These are phyloP conservation scores for Trogon surrucura DNA, from an alignment of 2,113 vertebrate species.

Conservation along the genomic window DNA sequence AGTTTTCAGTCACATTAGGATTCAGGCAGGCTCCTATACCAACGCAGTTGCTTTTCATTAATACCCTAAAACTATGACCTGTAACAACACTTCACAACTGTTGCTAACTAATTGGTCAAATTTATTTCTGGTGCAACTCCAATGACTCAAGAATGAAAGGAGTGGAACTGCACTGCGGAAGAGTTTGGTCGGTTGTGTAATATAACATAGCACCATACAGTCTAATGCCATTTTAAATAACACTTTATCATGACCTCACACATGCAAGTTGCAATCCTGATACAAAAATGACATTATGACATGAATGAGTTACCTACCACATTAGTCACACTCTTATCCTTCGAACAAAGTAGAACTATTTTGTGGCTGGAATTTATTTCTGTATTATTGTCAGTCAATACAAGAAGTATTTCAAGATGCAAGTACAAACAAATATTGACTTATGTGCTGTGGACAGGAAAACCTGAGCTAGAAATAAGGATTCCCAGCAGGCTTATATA, in stretches of 20 bases:
- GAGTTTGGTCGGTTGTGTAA: conserved; percentile 23
- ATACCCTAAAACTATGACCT: not conserved
- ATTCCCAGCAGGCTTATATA: conserved; percentile 53
- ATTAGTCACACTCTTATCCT: conserved; percentile 23
- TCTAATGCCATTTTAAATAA: conserved; percentile 42
- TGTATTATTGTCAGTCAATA: conserved; percentile 48
- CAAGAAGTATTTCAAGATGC: conserved; percentile 55
- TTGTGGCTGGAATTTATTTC: conserved; percentile 39
- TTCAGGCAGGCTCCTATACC: not conserved
- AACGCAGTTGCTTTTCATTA: not conserved
- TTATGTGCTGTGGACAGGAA: conserved; percentile 56
- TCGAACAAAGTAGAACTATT: conserved; percentile 2
- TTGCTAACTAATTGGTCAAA: conserved; percentile 5
- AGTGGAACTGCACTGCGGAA: conserved; percentile 7
- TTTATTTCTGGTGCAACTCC: conserved; percentile 25
- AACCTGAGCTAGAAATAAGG: conserved; percentile 61
- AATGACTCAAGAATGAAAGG: not conserved
- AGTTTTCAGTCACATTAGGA: not conserved
- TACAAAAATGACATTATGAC: conserved; percentile 17
- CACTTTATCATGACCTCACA: conserved; percentile 61
- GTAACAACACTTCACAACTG: not conserved
- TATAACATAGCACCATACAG: conserved; percentile 43
- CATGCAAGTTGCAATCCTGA: conserved; percentile 62
- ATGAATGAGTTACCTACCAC: conserved; percentile 5
- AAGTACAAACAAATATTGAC: conserved; percentile 69